These are phyloP conservation scores for Myotis vivesi DNA, from an alignment of 2,797 vertebrate genomes.

Conservation along the genomic window DNA sequence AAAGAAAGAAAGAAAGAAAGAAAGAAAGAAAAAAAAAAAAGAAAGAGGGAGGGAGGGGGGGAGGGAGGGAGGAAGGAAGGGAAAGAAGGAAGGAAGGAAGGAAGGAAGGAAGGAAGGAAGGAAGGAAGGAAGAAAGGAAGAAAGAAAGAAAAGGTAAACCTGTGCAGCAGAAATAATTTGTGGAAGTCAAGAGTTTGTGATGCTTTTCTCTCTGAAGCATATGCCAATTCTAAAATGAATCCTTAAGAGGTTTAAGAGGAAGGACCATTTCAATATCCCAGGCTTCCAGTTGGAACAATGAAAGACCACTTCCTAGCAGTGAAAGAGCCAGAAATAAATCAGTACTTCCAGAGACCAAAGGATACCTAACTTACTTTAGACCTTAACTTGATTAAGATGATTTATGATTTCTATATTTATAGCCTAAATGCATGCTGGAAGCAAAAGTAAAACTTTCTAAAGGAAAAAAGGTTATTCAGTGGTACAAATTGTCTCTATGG, in stretches of 20 bases:
- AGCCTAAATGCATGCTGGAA: background rate
- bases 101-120: too few species aligned
- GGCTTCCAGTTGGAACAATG: background rate
- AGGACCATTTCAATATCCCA: background rate
- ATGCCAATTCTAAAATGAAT: background rate
- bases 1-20: too few species aligned
- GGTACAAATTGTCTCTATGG: background rate
- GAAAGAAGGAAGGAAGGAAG: too few species aligned
- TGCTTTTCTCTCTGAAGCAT: background rate
- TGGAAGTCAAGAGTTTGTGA: background rate
- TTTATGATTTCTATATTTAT: background rate
- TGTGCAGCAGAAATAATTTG: background rate
- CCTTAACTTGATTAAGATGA: background rate
- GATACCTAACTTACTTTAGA: background rate
- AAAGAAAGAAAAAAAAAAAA: too few species aligned
- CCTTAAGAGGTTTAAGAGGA: background rate
- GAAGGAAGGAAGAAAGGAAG: too few species aligned
- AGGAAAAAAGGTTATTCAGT: background rate
- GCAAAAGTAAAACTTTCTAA: background rate
- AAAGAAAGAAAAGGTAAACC: background rate
- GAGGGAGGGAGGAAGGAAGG: fast-evolving
- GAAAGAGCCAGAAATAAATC: background rate
- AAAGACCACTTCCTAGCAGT: background rate
- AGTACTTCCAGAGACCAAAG: background rate
- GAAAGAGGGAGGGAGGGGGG: background rate